Percentiles rank a stretch among this genome's conserved stretches.
phyloP scores from a whole-genome alignment of 2,797 vertebrate species.

The Rhinatrema bivittatum region DNA sequence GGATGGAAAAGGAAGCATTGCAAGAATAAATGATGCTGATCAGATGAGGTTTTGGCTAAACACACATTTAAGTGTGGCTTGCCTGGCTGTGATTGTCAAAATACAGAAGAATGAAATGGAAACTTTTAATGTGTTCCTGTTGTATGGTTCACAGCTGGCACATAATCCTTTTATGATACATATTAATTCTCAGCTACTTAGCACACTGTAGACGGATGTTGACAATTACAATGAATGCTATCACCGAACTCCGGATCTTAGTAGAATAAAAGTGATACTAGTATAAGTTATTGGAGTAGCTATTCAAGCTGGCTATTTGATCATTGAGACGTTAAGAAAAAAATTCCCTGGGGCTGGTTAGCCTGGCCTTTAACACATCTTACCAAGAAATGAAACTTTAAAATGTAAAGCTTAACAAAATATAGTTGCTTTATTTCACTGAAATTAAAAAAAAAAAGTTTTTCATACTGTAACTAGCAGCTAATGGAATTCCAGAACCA shows the following conservation, averaged over 20 bases:
- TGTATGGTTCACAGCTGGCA: too few species aligned
- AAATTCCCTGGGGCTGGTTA: slow-evolving; percentile 8
- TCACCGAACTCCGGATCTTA: slow-evolving; percentile 1
- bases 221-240: slow-evolving; percentile 10
- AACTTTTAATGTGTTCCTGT: too few species aligned
- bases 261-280: slow-evolving; percentile 9
- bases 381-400: slow-evolving; percentile 4
- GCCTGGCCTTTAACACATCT: slow-evolving; percentile 1
- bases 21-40: too few species aligned
- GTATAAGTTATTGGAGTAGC: slow-evolving; percentile 9
- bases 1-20: too few species aligned
- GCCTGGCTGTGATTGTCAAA: too few species aligned
- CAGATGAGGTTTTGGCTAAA: too few species aligned
- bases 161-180: slow-evolving; percentile 2
- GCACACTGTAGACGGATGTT: not conserved
- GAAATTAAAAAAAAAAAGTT: too few species aligned
- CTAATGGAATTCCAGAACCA: too few species aligned
- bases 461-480: too few species aligned
- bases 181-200: not conserved
- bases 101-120: too few species aligned
- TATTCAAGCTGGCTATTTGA: slow-evolving; percentile 8
- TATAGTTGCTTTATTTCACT: not conserved
- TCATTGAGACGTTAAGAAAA: slow-evolving; percentile 13
- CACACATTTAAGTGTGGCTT: too few species aligned
- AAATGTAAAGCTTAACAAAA: slow-evolving; percentile 1